A percentile compares a stretch with the other conserved stretches of the same genome.
These are phyloP conservation scores for Eulacestoma nigropectus DNA, from an alignment of 2,113 vertebrate species.

Conservation along the genomic window DNA sequence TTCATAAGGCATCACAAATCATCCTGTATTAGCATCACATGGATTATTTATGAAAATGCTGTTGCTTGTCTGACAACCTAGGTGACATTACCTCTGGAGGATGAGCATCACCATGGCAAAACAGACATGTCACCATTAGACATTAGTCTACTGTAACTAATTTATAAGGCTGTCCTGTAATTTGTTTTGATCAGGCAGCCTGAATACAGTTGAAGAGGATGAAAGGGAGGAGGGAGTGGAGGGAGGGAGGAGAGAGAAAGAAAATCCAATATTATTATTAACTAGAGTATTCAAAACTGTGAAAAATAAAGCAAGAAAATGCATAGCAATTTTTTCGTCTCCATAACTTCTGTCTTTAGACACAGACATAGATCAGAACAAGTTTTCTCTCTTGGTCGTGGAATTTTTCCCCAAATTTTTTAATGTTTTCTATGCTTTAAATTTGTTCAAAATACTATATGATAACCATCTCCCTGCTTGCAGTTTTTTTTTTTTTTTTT, in stretches of 20 bases:
- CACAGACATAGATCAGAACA: neutral
- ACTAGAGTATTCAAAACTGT: constrained; percentile 12
- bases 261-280: constrained; percentile 32
- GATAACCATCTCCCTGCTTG: neutral
- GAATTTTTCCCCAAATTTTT: neutral
- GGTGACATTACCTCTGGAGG: constrained; percentile 70
- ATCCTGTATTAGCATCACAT: constrained; percentile 67
- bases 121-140: constrained; percentile 68
- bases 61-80: constrained; percentile 69
- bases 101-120: constrained; percentile 69
- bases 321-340: neutral
- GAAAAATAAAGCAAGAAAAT: neutral
- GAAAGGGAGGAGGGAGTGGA: constrained; percentile 26
- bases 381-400: neutral
- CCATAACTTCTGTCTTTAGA: neutral
- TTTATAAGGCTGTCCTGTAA: constrained; percentile 71
- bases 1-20: constrained; percentile 62
- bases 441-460: neutral
- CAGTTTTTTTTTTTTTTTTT: neutral
- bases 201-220: constrained; percentile 52
- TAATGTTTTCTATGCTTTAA: neutral
- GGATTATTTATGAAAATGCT: constrained; percentile 72
- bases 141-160: constrained; percentile 70
- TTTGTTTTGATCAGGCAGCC: constrained; percentile 70
- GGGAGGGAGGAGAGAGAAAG: neutral